Conservation (phyloP, 2,113 vertebrate species). For the Craseonycteris thonglongyai region DNA sequence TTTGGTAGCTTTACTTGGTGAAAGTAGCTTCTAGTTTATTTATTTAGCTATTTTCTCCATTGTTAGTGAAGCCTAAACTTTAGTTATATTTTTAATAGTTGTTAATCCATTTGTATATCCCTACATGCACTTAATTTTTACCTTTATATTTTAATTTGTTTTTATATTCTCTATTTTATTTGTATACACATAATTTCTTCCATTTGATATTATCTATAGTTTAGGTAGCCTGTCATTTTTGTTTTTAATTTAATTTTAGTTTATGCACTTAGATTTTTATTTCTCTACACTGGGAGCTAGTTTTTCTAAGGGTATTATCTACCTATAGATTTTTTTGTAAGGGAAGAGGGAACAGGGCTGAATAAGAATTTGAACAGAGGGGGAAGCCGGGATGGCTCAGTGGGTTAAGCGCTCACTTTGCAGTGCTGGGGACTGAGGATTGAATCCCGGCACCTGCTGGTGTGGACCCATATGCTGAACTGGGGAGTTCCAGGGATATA, state of each 20-base stretch:
- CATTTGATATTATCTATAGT: not conserved
- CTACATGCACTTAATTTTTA: not conserved
- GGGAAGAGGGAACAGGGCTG: not conserved
- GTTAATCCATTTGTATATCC: not conserved
- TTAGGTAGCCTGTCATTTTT: not conserved
- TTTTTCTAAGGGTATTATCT: constrained; percentile 7
- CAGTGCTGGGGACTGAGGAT: too few relatives aligned
- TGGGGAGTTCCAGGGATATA: too few relatives aligned
- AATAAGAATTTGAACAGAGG: constrained; percentile 35
- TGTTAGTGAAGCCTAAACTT: constrained; percentile 10
- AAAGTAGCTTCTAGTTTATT: not conserved
- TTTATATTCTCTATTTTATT: not conserved
- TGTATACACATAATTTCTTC: constrained; percentile 15
- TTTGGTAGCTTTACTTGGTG: constrained; percentile 3
- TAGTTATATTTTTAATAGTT: not conserved
- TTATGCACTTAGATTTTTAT: not conserved
- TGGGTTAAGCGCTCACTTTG: too few relatives aligned
- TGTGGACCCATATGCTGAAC: too few relatives aligned
- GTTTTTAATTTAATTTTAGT: constrained; percentile 29
- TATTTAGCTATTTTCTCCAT: not conserved
- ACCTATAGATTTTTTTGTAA: constrained; percentile 29
- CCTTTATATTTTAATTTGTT: not conserved
- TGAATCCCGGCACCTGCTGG: too few relatives aligned
- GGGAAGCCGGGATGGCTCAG: too few relatives aligned
- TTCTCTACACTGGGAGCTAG: not conserved